A percentile compares a stretch with the other conserved stretches of the same genome.
Conservation (phyloP, 2,797 vertebrate genomes). For the Pseudocheirus occidentalis region DNA sequence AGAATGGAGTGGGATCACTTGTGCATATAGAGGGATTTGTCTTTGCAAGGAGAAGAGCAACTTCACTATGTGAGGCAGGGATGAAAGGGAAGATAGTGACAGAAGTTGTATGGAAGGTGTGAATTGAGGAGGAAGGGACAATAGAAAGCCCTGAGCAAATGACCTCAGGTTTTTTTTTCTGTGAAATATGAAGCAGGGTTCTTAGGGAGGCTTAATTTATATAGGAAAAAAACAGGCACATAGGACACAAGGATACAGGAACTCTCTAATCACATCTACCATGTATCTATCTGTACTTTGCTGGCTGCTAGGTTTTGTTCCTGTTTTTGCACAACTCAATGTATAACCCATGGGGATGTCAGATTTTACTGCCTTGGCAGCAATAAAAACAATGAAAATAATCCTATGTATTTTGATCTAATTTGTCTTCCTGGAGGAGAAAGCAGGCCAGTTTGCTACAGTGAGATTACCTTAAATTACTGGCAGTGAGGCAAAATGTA, state of each 20-base stretch:
- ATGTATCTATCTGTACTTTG: neutral
- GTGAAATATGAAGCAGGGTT: neutral
- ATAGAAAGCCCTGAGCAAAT: neutral
- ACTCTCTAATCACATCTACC: neutral
- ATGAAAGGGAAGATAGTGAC: neutral
- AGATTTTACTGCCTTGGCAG: neutral
- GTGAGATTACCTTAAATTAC: neutral
- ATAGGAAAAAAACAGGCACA: neutral
- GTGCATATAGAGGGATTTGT: neutral
- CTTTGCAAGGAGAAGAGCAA: neutral
- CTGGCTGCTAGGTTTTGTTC: neutral
- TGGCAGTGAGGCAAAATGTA: neutral
- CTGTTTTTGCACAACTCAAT: neutral
- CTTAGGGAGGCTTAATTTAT: neutral
- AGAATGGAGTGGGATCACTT: neutral
- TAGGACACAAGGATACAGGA: neutral
- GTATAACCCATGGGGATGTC: neutral
- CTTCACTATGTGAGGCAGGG: neutral
- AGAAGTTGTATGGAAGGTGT: neutral
- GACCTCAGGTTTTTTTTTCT: neutral
- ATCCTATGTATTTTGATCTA: neutral
- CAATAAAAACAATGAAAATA: neutral
- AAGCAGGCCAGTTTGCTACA: neutral
- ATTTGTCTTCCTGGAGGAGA: neutral
- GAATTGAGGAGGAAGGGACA: neutral